A percentile compares a stretch with the other conserved stretches of the same genome.
Conservation (phyloP, 2,797 vertebrate species). For the Halcyon leucocephala region DNA sequence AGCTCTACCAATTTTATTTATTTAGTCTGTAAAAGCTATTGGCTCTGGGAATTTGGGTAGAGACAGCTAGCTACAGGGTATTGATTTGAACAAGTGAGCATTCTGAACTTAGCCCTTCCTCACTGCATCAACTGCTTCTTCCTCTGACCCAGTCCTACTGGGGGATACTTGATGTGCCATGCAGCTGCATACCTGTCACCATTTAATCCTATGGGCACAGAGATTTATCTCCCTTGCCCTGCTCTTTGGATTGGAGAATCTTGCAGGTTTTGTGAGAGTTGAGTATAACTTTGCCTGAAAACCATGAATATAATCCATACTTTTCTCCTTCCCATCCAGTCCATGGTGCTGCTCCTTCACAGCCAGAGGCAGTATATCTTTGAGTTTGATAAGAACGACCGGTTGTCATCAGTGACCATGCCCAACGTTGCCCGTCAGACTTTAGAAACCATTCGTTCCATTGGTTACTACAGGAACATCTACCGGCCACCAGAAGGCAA, state of each 20-base stretch:
- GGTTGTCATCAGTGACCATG: conserved; percentile 96
- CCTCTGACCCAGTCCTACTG: neutral
- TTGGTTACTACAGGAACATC: conserved; percentile 97
- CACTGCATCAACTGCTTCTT: neutral
- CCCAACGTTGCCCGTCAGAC: conserved; percentile 96
- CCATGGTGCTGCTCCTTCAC: conserved; percentile 96
- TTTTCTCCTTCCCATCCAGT: conserved; percentile 80
- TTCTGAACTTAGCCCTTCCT: neutral
- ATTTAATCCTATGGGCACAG: neutral
- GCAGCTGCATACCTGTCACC: neutral
- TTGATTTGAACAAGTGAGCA: neutral
- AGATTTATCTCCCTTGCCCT: neutral
- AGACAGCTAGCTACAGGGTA: neutral
- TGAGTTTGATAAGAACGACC: conserved; percentile 97
- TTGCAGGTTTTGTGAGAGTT: neutral
- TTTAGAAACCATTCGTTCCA: conserved; percentile 92
- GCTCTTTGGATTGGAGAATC: neutral
- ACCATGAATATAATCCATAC: neutral
- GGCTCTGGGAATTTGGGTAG: neutral
- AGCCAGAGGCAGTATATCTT: conserved; percentile 99
- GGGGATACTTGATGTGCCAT: fast-evolving
- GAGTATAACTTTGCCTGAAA: neutral
- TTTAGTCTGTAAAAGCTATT: neutral
- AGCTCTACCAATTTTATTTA: neutral
- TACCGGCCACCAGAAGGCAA: conserved; percentile 95